phyloP scores from a whole-genome alignment of 2,797 vertebrate species.

The Pipistrellus kuhlii region DNA sequence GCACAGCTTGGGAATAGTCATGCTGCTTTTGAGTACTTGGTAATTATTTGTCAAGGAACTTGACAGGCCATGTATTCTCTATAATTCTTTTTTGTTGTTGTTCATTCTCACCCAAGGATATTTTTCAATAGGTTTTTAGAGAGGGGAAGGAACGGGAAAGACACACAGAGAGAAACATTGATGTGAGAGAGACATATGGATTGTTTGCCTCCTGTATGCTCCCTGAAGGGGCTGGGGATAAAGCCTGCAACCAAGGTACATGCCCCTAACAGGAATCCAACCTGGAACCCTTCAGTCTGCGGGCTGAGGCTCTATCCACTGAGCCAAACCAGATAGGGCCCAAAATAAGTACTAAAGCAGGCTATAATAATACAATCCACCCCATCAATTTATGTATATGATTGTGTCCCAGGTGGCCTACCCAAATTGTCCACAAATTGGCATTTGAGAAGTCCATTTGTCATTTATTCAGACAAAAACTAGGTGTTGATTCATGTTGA shows the following conservation, averaged over 20 bases:
- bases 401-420: neutral
- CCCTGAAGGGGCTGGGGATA: too few relatives aligned
- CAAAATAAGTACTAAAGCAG: neutral
- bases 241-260: too few relatives aligned
- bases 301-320: too few relatives aligned
- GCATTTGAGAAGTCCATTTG: neutral
- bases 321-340: too few relatives aligned
- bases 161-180: too few relatives aligned
- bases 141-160: too few relatives aligned
- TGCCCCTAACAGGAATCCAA: too few relatives aligned
- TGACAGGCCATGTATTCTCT: neutral
- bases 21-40: neutral
- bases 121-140: too few relatives aligned
- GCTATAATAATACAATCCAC: neutral
- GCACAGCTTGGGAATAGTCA: neutral
- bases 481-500: neutral
- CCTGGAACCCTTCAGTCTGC: too few relatives aligned
- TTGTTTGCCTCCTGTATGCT: too few relatives aligned
- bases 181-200: too few relatives aligned
- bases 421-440: neutral
- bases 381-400: neutral
- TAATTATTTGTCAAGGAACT: neutral
- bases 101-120: too few relatives aligned
- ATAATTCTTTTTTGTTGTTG: neutral
- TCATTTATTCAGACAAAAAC: constrained; percentile 18